Percentiles rank a stretch among this genome's conserved stretches.
These are phyloP conservation scores for Cacoxenus indagator DNA, from an alignment of 2,888 invertebrate genomes.

Conservation along the genomic window DNA sequence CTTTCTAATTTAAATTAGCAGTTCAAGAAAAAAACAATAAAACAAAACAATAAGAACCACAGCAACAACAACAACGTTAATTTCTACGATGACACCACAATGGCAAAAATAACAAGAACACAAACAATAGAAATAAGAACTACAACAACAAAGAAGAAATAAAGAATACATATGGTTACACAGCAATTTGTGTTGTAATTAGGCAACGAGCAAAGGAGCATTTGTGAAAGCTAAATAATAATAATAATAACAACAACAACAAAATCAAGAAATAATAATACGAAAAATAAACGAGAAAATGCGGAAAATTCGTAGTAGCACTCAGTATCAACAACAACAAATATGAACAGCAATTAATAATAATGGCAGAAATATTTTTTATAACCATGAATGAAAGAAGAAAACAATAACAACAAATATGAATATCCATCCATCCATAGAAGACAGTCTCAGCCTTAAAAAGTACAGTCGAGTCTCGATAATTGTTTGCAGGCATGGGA, in stretches of 20 bases:
- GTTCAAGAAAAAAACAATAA: conserved; percentile 27
- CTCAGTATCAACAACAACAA: background rate
- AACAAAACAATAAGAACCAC: conserved; percentile 12
- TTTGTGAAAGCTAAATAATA: background rate
- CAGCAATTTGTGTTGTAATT: background rate
- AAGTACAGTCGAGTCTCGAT: too few relatives aligned
- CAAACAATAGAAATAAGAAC: background rate
- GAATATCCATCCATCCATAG: too few relatives aligned
- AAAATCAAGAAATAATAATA: too few relatives aligned
- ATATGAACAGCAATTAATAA: background rate
- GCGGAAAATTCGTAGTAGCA: background rate
- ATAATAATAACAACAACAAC: too few relatives aligned
- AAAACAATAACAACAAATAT: too few relatives aligned
- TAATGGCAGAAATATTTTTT: background rate
- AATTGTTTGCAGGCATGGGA: too few relatives aligned
- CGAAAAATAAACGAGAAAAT: background rate
- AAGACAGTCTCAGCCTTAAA: too few relatives aligned
- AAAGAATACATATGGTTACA: conserved; percentile 9
- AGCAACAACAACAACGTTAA: conserved; percentile 26
- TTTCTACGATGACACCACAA: too few relatives aligned
- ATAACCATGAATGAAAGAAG: too few relatives aligned
- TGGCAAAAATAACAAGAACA: conserved; percentile 28
- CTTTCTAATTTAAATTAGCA: conserved; percentile 23
- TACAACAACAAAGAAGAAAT: conserved; percentile 25
- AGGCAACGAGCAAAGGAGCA: background rate